Base-by-base conservation (phyloP, 2,113 vertebrate species). In the Poeciliopsis turrubarensis region DNA sequence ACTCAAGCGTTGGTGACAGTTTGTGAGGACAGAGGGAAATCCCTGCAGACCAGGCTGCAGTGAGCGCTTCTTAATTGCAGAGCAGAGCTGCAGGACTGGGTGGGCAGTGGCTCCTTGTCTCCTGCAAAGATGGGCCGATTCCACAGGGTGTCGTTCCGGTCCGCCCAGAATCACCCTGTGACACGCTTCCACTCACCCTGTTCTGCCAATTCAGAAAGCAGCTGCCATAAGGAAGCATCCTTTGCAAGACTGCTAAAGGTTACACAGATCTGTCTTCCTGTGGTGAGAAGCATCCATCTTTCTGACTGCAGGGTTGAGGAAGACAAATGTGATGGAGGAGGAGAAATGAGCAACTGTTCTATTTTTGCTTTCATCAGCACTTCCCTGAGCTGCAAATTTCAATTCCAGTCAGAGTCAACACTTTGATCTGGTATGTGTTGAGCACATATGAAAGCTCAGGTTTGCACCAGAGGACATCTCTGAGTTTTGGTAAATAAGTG, bases 111-210 rank as follows among this genome's bases (percentile, higher is more conserved):
- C 14, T 12, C 9, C 8, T 19, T 30, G 83, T 76, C 68, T 65
- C 57, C 15, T 76, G 77, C 63, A 74, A 78, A 89, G 75, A 81
- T 94, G 95, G 94, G 87, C 68, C 65, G 75, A 84, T 84, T 87
- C 92, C 89, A 76, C 5, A 0, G 91, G 92, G 91, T 92, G 84
- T 91, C 93, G 94, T 93, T 95, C 88, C 85, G 88, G 92, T 32
- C 77, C 66, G 31, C 57, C 66, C 69, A 72, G 30, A 67, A n/a
- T 41, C 70, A 64, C 77, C 37, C 41, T 27, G 77, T 32, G 54
- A 65, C 78, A 73, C 61, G 31, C 44, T 47, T 47, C 44, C 44
- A 17, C 31, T 27, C 60, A 32, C 44, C 44, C 57, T 11, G 60
- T 47, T 19, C 5, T 19, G 71, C 82, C 78, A 73, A 79, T 86